Conservation (phyloP, 2,113 vertebrate genomes). For the Oryzias celebensis region DNA sequence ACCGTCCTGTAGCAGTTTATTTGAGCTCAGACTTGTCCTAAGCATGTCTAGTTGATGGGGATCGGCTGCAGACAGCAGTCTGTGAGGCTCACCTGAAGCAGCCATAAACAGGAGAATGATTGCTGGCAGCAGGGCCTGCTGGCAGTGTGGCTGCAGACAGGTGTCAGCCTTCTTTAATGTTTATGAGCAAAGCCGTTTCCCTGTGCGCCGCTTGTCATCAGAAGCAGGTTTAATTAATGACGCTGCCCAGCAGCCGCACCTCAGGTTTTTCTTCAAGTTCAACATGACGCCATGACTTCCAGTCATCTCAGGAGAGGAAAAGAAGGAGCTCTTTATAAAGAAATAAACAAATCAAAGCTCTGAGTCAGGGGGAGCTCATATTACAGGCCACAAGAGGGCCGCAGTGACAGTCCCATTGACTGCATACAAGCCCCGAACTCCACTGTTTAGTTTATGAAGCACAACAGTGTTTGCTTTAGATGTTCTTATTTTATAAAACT, state of each 20-base stretch:
- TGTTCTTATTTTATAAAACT: constrained; percentile 2
- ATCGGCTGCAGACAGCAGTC: constrained; percentile 33
- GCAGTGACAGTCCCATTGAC: constrained; percentile 30
- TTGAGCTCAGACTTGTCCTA: too few species aligned
- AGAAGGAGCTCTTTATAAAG: constrained; percentile 46
- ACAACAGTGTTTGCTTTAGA: constrained; percentile 22
- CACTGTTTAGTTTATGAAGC: constrained; percentile 3
- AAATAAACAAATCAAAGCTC: constrained; percentile 67
- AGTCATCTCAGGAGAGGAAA: constrained; percentile 41
- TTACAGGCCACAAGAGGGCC: constrained; percentile 34
- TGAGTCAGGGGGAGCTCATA: constrained; percentile 22
- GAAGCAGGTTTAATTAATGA: constrained; percentile 55
- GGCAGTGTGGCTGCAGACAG: constrained; percentile 52
- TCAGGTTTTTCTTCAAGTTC: constrained; percentile 44
- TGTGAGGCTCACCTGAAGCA: constrained; percentile 42
- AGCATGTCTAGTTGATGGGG: neutral
- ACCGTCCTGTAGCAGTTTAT: too few species aligned
- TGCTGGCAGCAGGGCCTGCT: neutral
- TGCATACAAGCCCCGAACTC: neutral
- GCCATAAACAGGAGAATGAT: constrained; percentile 7
- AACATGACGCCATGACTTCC: constrained; percentile 31
- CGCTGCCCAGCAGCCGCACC: constrained; percentile 41
- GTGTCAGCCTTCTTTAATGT: constrained; percentile 69
- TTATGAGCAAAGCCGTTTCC: constrained; percentile 44
- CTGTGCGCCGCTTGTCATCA: constrained; percentile 53